phyloP scores from a whole-genome alignment of 2,888 invertebrate species.

The Cosmorhoe ocellata region DNA sequence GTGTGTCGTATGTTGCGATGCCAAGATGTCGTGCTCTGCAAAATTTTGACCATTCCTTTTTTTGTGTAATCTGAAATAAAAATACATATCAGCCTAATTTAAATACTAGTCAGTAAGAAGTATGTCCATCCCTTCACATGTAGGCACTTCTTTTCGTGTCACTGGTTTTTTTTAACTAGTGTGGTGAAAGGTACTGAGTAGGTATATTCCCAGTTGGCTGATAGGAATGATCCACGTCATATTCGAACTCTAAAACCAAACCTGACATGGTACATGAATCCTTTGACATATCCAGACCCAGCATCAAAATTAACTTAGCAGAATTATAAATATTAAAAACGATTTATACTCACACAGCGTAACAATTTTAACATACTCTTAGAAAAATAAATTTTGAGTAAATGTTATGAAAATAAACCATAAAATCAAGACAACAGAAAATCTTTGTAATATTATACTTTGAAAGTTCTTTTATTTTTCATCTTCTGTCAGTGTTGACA shows the following conservation, averaged over 20 bases:
- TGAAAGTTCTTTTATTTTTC: slow-evolving; percentile 44
- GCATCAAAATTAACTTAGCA: not conserved
- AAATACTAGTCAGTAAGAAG: no score
- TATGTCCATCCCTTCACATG: no score
- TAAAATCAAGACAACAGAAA: slow-evolving; percentile 34
- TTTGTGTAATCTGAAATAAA: slow-evolving; percentile 44
- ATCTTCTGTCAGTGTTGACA: slow-evolving; percentile 26
- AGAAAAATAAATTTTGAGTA: slow-evolving; percentile 22
- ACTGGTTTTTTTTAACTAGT: no score
- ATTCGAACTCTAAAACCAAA: no score
- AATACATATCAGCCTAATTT: no score
- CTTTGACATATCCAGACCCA: not conserved
- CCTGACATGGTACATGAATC: no score
- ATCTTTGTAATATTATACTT: slow-evolving; percentile 34
- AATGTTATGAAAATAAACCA: slow-evolving; percentile 35
- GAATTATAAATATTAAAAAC: not conserved
- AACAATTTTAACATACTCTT: slow-evolving; percentile 24
- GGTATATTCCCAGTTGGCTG: no score
- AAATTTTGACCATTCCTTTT: slow-evolving; percentile 32
- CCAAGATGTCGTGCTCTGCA: slow-evolving; percentile 24
- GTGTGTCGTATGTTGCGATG: slow-evolving; percentile 2
- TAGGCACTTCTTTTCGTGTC: no score
- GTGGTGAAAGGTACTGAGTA: no score
- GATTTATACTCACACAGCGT: slow-evolving; percentile 16
- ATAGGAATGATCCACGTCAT: no score